Evolutionary conservation across 1,140 invertebrate species (phyloP), one percentile per base, ranked within the genome.

Genomic region (Dolichoris vasculosae): DNA sequence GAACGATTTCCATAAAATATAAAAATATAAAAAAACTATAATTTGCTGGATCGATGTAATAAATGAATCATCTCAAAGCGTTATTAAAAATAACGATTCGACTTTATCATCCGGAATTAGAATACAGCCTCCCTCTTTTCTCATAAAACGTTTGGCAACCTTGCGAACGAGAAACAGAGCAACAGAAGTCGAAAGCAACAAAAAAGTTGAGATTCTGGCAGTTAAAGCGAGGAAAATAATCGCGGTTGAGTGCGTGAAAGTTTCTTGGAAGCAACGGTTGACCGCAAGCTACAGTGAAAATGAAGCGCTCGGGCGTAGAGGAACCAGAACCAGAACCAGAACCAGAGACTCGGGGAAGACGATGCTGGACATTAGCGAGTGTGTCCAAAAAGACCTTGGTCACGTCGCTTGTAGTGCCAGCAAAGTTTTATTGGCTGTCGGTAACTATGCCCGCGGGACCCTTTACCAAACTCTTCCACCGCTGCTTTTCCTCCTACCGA

Each of bases 371-470:
- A 83, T 77, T 76, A 77, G 82, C 32, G 35, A 40, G 26, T 4
- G 43, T 43, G 76, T 84, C 73, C 82, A 79, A 84, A 84, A 78
- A 79, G 59, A 51, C 67, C 75, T 43, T 13, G 67, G 78, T 86
- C 83, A 87, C 83, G 81, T 86, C 30, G 17, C 17, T 20, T 59
- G 43, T 48, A 79, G 79, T 84, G 86, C 87, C 84, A 55, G 82
- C 51, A 87, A 86, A 87, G 87, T 89, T 89, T 88, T 89, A 89
- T 88, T 88, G 87, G 86, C 84, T 83, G 84, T 85, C 75, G 78
- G 86, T 87, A 86, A 88, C 83, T 84, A 87, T 86, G 43, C 89
- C 86, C 88, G 26, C 55, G 86, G 76, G 38, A 73, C 67, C 67
- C 67, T 59, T 75, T 75, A 73, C 67, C 83, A 88, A 87, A 81